These are phyloP conservation scores for Elaeidobius kamerunicus DNA, from an alignment of 2,888 invertebrate genomes.

Conservation along the genomic window DNA sequence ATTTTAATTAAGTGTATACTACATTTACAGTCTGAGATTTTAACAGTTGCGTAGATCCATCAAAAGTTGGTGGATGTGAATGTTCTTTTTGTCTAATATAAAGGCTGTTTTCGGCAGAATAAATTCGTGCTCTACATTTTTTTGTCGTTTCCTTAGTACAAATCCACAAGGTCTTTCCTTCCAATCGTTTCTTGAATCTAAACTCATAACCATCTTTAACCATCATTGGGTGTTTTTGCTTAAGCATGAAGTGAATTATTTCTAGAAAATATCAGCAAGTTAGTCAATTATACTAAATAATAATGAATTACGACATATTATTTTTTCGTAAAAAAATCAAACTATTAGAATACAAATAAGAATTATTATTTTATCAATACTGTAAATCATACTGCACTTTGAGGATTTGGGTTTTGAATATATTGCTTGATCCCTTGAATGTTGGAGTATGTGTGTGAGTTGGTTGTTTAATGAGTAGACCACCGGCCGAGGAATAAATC, in stretches of 20 bases:
- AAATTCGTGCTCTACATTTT: constrained; percentile 29
- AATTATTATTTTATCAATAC: too few species aligned
- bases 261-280: constrained; percentile 26
- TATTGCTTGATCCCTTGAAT: neutral
- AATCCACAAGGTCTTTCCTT: constrained; percentile 34
- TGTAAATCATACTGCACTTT: too few species aligned
- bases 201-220: constrained; percentile 34
- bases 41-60: neutral
- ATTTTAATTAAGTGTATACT: neutral
- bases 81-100: constrained; percentile 8
- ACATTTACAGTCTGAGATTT: neutral
- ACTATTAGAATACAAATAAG: neutral
- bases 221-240: constrained; percentile 35
- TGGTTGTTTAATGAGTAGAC: too few species aligned
- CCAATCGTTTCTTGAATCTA: constrained; percentile 27
- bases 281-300: too few species aligned
- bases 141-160: constrained; percentile 31
- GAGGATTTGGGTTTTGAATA: too few species aligned
- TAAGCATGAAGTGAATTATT: constrained; percentile 30
- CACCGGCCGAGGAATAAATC: too few species aligned
- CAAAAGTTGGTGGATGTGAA: constrained; percentile 16
- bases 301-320: too few species aligned
- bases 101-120: constrained; percentile 14
- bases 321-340: too few species aligned
- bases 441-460: too few species aligned